Percentiles rank a stretch among this genome's conserved stretches.
These are phyloP conservation scores for Scarus forsteni DNA, from an alignment of 2,797 vertebrate genomes.

Conservation along the genomic window DNA sequence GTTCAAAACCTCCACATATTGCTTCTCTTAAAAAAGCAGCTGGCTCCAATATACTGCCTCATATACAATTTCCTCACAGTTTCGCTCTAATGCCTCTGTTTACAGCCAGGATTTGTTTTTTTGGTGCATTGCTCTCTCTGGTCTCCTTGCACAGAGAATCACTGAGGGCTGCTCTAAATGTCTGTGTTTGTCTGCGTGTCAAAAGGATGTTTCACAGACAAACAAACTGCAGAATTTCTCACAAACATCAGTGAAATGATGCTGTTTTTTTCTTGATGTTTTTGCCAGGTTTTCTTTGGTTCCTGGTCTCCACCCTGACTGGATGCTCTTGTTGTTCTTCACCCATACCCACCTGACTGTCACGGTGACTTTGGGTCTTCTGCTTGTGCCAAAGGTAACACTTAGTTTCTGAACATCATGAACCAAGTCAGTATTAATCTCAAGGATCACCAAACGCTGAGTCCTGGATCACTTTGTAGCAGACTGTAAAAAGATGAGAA, in stretches of 20 bases:
- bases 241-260: neutral
- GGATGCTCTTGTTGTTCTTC: conserved; percentile 97
- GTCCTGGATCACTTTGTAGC: too few species aligned
- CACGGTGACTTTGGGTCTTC: conserved; percentile 93
- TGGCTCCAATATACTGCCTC: conserved; percentile 5
- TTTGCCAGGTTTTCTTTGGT: conserved; percentile 91
- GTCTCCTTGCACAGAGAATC: conserved; percentile 20
- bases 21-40: conserved; percentile 2
- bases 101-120: conserved; percentile 21
- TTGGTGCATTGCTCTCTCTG: conserved; percentile 19
- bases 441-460: too few species aligned
- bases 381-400: conserved; percentile 96
- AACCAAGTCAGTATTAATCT: neutral
- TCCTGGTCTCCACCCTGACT: conserved; percentile 93
- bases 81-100: conserved; percentile 24
- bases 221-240: neutral
- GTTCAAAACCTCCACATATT: conserved; percentile 1
- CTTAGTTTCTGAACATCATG: neutral
- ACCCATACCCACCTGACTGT: conserved; percentile 97
- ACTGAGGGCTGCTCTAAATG: conserved; percentile 11
- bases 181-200: conserved; percentile 1
- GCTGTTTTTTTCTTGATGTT: conserved; percentile 10
- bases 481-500: too few species aligned
- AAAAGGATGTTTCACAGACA: conserved; percentile 5
- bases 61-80: conserved; percentile 15